phyloP scores from a whole-genome alignment of 2,888 invertebrate genomes.

The Biston betularia region DNA sequence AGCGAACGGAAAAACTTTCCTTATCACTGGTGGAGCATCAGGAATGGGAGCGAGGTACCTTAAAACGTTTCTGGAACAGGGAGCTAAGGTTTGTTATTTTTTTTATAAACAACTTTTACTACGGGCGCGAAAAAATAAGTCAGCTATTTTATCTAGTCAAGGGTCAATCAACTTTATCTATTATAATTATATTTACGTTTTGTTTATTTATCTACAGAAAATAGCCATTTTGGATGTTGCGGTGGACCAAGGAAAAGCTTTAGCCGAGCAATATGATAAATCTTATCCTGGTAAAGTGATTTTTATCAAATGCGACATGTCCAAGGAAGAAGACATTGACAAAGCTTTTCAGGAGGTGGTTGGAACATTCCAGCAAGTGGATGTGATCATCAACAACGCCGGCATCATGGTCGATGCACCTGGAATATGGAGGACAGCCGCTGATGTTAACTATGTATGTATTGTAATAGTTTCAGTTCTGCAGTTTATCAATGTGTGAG shows the following conservation, averaged over 20 bases:
- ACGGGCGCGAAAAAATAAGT: too few species aligned
- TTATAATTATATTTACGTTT: too few species aligned
- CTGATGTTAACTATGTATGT: conserved; percentile 54
- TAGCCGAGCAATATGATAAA: conserved; percentile 41
- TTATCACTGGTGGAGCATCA: conserved; percentile 54
- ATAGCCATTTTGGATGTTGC: conserved; percentile 52
- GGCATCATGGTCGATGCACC: conserved; percentile 55
- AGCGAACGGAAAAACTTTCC: conserved; percentile 46
- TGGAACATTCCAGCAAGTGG: conserved; percentile 46
- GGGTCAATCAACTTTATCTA: too few species aligned
- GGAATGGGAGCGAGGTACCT: conserved; percentile 45
- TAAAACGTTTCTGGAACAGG: conserved; percentile 48
- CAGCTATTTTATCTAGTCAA: not conserved
- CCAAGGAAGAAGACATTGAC: conserved; percentile 47
- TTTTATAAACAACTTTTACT: too few species aligned
- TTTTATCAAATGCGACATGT: conserved; percentile 32
- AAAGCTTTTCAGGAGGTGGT: conserved; percentile 48
- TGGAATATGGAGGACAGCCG: conserved; percentile 48
- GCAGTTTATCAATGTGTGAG: too few species aligned
- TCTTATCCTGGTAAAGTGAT: conserved; percentile 18
- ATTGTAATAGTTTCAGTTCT: not conserved
- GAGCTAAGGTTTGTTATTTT: conserved; percentile 47
- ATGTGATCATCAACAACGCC: conserved; percentile 58
- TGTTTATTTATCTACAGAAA: conserved; percentile 41
- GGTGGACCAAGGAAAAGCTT: conserved; percentile 32